Conservation (phyloP, 2,113 vertebrate species). For the Solea senegalensis region DNA sequence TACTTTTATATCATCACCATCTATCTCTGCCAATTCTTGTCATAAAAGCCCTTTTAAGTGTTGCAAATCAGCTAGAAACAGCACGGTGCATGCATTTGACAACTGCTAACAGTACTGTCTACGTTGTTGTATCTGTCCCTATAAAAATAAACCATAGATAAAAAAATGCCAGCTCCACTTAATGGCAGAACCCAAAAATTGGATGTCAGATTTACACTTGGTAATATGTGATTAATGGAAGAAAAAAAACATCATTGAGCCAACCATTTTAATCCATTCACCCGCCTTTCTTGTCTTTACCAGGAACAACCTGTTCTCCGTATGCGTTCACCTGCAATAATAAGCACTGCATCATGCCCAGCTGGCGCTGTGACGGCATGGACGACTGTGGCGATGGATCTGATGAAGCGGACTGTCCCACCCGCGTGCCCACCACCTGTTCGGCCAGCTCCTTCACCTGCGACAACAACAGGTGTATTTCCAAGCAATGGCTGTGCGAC, state of each 20-base stretch:
- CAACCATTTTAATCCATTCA: not conserved
- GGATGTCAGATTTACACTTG: not conserved
- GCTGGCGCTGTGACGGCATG: slow-evolving; percentile 76
- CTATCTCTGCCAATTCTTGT: no score
- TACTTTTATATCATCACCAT: no score
- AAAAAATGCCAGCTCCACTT: no score
- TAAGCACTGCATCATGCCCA: slow-evolving; percentile 67
- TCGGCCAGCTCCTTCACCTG: slow-evolving; percentile 59
- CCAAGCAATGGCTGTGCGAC: slow-evolving; percentile 67
- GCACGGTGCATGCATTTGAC: no score
- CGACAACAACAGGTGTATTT: slow-evolving; percentile 67
- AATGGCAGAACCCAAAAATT: no score
- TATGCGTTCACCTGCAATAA: slow-evolving; percentile 74
- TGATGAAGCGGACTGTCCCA: slow-evolving; percentile 75
- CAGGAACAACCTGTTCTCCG: slow-evolving; percentile 76
- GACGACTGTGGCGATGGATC: slow-evolving; percentile 80
- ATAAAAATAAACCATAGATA: no score
- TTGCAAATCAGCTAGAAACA: no score
- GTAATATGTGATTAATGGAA: not conserved
- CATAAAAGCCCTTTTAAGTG: no score
- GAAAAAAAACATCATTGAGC: not conserved
- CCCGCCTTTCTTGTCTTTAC: not conserved
- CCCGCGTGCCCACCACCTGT: slow-evolving; percentile 65
- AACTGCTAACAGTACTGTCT: no score
- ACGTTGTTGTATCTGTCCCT: no score